These are phyloP conservation scores for Telenomus remus DNA, from an alignment of 1,140 invertebrate genomes.

Conservation along the genomic window DNA sequence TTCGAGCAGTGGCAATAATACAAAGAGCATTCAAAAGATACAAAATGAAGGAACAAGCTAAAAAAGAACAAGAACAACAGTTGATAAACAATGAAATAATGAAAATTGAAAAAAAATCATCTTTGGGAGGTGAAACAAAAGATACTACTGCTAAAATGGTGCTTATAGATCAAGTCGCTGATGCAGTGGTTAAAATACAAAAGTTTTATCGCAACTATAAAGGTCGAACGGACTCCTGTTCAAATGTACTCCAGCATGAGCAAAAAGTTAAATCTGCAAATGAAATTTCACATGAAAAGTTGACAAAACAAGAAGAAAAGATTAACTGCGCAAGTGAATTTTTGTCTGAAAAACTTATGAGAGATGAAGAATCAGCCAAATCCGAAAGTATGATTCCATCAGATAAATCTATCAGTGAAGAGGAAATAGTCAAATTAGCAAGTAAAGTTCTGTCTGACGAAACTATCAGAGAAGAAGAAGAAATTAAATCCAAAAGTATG, in stretches of 20 bases:
- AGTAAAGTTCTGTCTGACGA: neutral
- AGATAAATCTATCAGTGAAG: neutral
- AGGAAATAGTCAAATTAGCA: neutral
- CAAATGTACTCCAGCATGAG: constrained; percentile 17
- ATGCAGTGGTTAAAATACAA: constrained; percentile 73
- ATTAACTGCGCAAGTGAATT: neutral
- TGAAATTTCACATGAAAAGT: too few relatives aligned
- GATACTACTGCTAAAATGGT: neutral
- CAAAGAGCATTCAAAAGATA: constrained; percentile 74
- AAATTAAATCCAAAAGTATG: neutral
- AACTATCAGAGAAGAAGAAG: neutral
- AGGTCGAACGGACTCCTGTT: constrained; percentile 52
- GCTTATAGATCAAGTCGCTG: neutral
- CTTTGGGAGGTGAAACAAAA: neutral
- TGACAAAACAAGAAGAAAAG: too few relatives aligned
- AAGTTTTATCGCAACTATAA: constrained; percentile 72
- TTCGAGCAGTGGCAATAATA: constrained; percentile 72
- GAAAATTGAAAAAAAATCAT: neutral
- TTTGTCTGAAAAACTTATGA: too few relatives aligned
- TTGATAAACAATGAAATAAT: constrained; percentile 11
- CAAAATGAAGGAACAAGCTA: constrained; percentile 58
- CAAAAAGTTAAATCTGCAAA: neutral
- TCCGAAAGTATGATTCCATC: neutral
- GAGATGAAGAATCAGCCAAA: neutral
- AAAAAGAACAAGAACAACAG: constrained; percentile 32